Evolutionary conservation across 2,113 vertebrate species (phyloP).

Genomic region (Todiramphus chloris): DNA sequence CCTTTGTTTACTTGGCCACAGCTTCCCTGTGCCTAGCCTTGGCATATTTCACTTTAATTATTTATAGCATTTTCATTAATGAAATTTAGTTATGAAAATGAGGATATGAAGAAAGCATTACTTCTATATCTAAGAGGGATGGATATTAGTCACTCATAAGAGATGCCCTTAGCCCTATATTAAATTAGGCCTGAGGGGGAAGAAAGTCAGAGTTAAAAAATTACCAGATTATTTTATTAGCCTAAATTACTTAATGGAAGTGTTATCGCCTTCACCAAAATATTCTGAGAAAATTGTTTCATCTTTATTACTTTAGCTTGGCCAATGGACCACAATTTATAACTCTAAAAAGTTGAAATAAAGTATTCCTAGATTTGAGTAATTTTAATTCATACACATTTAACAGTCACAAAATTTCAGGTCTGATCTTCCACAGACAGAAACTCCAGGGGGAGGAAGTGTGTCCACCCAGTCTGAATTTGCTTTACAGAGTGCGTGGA

Average conservation of each 20-base stretch:
- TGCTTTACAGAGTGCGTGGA: neutral
- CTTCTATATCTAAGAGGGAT: neutral
- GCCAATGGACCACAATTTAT: neutral
- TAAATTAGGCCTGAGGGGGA: neutral
- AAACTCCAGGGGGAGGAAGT: neutral
- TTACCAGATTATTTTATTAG: neutral
- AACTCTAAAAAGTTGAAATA: neutral
- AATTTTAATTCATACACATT: neutral
- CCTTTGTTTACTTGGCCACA: slow-evolving; percentile 25
- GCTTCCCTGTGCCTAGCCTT: neutral
- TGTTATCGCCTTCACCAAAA: neutral
- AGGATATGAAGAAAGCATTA: slow-evolving; percentile 37
- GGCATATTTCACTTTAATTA: slow-evolving; percentile 28
- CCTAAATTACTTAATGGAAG: neutral
- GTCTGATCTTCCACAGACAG: neutral
- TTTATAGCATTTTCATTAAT: slow-evolving; percentile 59
- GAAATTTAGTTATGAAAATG: slow-evolving; percentile 50
- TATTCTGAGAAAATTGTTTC: neutral
- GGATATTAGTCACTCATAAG: neutral
- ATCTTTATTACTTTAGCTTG: neutral
- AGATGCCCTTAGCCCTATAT: neutral
- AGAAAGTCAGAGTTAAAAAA: neutral
- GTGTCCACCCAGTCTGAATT: neutral
- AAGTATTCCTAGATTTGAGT: neutral
- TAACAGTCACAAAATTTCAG: neutral